Percentiles rank a stretch among this genome's conserved stretches.
Evolutionary conservation across 2,113 vertebrate species (phyloP).

Genomic region (Eleginops maclovinus): DNA sequence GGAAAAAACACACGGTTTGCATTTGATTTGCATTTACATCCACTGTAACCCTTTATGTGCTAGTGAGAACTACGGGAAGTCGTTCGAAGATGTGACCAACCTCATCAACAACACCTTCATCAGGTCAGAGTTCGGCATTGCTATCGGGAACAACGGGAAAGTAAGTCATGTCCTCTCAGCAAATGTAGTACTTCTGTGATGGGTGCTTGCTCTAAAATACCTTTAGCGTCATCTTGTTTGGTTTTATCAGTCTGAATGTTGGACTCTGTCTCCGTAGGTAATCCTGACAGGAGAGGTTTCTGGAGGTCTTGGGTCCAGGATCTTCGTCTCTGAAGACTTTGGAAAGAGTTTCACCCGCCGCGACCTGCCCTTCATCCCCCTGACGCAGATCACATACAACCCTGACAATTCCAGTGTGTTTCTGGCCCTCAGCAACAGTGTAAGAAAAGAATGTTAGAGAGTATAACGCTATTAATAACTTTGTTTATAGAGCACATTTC

Average conservation of each 20-base stretch:
- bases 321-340: constrained; percentile 90
- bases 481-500: no score
- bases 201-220: background rate
- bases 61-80: constrained; percentile 94
- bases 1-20: background rate
- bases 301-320: constrained; percentile 81
- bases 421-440: constrained; percentile 86
- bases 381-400: constrained; percentile 88
- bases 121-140: constrained; percentile 91
- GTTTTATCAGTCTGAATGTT: constrained; percentile 15
- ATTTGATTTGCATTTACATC: constrained; percentile 25
- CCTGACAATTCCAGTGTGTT: constrained; percentile 83
- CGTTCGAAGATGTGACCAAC: constrained; percentile 88
- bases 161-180: constrained; percentile 71
- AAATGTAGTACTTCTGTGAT: background rate
- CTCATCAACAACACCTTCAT: constrained; percentile 95
- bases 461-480: background rate
- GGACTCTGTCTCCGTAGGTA: constrained; percentile 82
- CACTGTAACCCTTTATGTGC: constrained; percentile 22
- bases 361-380: constrained; percentile 89
- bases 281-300: constrained; percentile 92
- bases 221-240: background rate
- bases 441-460: constrained; percentile 71
- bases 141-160: constrained; percentile 92
- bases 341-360: constrained; percentile 86